Conservation (phyloP, 2,888 invertebrate genomes). For the Trichopria drosophilae region DNA sequence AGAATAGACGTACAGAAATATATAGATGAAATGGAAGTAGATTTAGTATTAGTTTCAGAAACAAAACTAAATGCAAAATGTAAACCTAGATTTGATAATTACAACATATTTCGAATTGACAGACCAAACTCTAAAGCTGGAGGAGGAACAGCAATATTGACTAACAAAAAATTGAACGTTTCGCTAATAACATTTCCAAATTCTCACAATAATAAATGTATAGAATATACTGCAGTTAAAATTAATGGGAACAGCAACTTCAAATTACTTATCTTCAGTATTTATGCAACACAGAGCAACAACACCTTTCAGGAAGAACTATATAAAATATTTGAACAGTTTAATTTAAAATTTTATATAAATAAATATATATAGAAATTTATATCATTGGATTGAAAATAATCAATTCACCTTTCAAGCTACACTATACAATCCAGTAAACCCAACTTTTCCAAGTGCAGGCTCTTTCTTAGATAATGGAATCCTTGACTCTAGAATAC, state of each 20-base stretch:
- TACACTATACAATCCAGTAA: no score
- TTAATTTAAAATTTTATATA: no score
- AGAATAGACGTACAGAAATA: no score
- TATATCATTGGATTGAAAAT: neutral
- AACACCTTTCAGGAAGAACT: neutral
- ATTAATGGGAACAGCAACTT: neutral
- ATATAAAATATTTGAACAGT: no score
- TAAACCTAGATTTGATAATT: neutral
- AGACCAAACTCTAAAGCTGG: neutral
- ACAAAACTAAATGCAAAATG: no score
- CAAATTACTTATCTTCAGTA: neutral
- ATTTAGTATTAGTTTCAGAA: neutral
- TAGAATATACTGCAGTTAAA: neutral
- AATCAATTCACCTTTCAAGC: neutral
- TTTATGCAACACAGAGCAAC: neutral
- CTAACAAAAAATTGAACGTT: neutral
- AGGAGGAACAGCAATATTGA: neutral
- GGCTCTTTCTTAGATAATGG: neutral
- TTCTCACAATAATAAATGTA: neutral
- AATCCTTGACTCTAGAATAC: no score
- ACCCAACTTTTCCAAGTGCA: conserved; percentile 1
- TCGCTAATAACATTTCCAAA: neutral
- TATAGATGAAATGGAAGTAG: neutral
- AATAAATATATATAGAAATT: no score
- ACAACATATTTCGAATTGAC: no score